A percentile compares a stretch with the other conserved stretches of the same genome.
Evolutionary conservation across 2,113 vertebrate genomes (phyloP).

Genomic region (Meles meles): DNA sequence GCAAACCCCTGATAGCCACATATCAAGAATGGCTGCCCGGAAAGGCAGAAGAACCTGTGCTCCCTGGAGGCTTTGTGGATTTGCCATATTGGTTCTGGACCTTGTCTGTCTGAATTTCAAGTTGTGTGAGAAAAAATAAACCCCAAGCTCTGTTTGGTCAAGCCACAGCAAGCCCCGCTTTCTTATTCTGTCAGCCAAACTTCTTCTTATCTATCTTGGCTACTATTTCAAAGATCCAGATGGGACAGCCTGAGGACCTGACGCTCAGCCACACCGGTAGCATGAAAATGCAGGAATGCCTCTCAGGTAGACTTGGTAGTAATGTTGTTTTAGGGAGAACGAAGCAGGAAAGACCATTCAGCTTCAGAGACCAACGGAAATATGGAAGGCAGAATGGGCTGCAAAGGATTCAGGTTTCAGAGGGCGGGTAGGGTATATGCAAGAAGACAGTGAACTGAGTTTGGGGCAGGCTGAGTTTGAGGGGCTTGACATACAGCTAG

Average conservation of each 20-base stretch:
- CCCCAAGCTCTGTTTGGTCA: not conserved
- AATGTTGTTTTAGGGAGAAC: not conserved
- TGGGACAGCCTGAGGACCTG: not conserved
- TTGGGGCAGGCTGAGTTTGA: not conserved
- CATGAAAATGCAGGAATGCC: not conserved
- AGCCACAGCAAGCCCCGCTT: not conserved
- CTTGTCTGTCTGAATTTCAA: not conserved
- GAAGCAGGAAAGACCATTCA: not conserved
- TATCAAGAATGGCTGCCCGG: not conserved
- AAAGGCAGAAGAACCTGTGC: not conserved
- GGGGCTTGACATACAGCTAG: not conserved
- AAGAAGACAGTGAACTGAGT: not conserved
- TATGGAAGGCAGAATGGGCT: not conserved
- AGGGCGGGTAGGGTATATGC: not conserved
- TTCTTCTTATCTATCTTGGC: not conserved
- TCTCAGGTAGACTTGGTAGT: not conserved
- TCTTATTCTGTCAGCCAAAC: not conserved
- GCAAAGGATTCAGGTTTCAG: not conserved
- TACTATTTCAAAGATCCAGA: not conserved
- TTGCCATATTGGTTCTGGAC: not conserved
- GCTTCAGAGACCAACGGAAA: not conserved
- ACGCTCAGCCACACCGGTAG: not conserved
- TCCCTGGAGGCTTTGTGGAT: not conserved
- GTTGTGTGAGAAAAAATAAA: not conserved
- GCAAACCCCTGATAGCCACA: not conserved